phyloP scores from a whole-genome alignment of 2,113 vertebrate species.

The Sorex araneus region DNA sequence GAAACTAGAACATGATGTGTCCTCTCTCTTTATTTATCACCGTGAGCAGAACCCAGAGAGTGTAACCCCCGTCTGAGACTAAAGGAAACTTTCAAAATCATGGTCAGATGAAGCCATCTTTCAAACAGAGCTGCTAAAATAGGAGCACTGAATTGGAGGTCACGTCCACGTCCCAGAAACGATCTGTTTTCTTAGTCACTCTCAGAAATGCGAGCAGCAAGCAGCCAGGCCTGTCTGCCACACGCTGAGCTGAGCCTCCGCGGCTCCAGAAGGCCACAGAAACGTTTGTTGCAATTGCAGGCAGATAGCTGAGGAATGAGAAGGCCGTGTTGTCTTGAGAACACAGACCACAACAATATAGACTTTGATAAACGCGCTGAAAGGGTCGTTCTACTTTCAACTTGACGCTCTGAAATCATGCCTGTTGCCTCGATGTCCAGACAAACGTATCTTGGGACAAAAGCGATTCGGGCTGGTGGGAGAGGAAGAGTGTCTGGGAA shows the following conservation, averaged over 20 bases:
- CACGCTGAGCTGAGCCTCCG: slow-evolving; percentile 25
- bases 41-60: background rate
- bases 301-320: slow-evolving; percentile 82
- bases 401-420: background rate
- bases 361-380: slow-evolving; percentile 73
- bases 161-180: slow-evolving; percentile 1
- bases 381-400: slow-evolving; percentile 73
- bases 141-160: background rate
- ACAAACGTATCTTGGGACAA: slow-evolving; percentile 75
- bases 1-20: background rate
- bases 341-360: slow-evolving; percentile 80
- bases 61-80: background rate
- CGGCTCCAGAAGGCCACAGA: background rate
- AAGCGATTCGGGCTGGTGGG: slow-evolving; percentile 69
- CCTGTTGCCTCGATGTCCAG: slow-evolving; percentile 12
- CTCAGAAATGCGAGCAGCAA: background rate
- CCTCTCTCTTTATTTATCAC: slow-evolving; percentile 3
- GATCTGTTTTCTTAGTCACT: background rate
- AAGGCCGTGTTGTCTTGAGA: slow-evolving; percentile 74
- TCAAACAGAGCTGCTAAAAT: background rate
- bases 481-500: slow-evolving; percentile 61
- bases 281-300: slow-evolving; percentile 79
- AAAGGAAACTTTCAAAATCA: background rate
- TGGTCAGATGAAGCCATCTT: background rate
- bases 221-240: background rate